A percentile compares a stretch with the other conserved stretches of the same genome.
Conservation (phyloP, 2,888 invertebrate genomes). For the Tenthredo distinguenda region DNA sequence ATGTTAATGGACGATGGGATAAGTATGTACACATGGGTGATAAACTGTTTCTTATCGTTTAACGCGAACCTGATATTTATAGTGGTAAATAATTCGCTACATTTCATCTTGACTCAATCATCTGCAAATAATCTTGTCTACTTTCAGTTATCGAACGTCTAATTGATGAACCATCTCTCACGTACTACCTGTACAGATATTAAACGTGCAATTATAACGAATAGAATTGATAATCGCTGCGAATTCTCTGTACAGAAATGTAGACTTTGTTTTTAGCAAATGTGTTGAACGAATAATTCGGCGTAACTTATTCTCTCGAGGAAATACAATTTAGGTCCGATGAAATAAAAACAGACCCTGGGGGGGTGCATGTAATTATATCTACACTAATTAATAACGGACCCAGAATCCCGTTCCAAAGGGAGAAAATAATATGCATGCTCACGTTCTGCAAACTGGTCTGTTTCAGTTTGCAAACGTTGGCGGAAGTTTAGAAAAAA, state of each 20-base stretch:
- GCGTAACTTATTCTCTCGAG: background rate
- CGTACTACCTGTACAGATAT: background rate
- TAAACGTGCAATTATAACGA: background rate
- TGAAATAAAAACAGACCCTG: background rate
- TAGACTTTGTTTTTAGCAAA: background rate
- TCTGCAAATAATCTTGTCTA: background rate
- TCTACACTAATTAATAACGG: background rate
- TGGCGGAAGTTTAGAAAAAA: background rate
- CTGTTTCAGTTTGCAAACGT: background rate
- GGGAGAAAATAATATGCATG: conserved; percentile 23
- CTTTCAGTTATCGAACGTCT: background rate
- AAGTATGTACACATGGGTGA: background rate
- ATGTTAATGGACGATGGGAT: background rate
- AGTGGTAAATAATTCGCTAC: background rate
- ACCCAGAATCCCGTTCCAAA: background rate
- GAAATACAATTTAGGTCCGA: background rate
- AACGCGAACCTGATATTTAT: background rate
- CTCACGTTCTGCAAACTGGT: conserved; percentile 19
- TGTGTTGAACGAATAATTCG: background rate
- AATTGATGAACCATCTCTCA: background rate
- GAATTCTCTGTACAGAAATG: background rate
- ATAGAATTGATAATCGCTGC: background rate
- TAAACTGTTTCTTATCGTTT: background rate
- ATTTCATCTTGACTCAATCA: background rate
- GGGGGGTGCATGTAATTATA: background rate